Evolutionary conservation across 2,113 vertebrate species (phyloP), one percentile per base, ranked within the genome.

Genomic region (Peucedramus taeniatus): DNA sequence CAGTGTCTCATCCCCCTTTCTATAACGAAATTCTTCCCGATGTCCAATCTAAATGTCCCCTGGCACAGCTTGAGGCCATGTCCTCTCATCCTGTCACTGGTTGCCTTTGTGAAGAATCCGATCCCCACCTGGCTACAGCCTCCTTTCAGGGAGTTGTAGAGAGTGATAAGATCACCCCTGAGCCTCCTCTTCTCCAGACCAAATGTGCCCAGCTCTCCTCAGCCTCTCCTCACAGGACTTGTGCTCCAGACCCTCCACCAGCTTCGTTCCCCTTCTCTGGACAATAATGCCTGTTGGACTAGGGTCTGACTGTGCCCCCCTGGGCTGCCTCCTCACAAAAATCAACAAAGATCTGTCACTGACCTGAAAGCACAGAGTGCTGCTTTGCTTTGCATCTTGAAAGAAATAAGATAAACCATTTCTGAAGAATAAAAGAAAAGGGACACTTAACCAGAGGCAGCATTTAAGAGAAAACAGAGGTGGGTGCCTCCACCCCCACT

Each of bases 401-500:
- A 87, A 42, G 28, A 82, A 75, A 56, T 3, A 30, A 65, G 23
- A 33, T 16, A n/a, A 71, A 47, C 3, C 42, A 20, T 40, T 83
- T 30, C 42, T 39, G 60, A 30, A 57, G 35, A 68, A 71, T 9
- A 42, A 71, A 84, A 83, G 7, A 51, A 50, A 74, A 53, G 26
- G 3, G 7, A 20, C 12, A 13, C 17, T 53, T 45, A 69, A 33
- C 10, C 9, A 64, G 35, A 61, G 28, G 9, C 31, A 65, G 18
- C 11, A 72, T 83, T 86, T 7, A 47, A 72, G 40, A 44, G 26
- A 44, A 77, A 72, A 39, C 6, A 33, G 24, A 66, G 17, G 23
- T 15, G 16, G 8, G 13, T 60, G 23, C 9, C 5, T 11, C 12
- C 0, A 0, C 1, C 12, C 3, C 13, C 1, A 1, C 14, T 5